Conservation (phyloP, 2,113 vertebrate species). For the Azemiops feae region DNA sequence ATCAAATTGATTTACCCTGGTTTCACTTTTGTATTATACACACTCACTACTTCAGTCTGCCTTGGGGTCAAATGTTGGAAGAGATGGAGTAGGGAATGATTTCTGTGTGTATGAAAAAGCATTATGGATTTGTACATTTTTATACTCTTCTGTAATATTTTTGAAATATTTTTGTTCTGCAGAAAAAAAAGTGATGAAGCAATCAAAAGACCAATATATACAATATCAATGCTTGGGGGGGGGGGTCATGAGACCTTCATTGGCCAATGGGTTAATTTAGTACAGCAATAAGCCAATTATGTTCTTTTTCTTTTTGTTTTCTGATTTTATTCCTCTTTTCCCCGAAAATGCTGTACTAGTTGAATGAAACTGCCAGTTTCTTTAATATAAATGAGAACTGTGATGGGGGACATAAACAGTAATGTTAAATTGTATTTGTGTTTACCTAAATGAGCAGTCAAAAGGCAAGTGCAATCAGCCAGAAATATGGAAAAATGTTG, state of each 20-base stretch:
- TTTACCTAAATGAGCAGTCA: conserved; percentile 70
- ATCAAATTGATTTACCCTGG: conserved; percentile 54
- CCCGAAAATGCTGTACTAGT: conserved; percentile 66
- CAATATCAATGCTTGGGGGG: conserved; percentile 55
- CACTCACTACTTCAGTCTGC: conserved; percentile 73
- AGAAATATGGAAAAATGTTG: conserved; percentile 68
- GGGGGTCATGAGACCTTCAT: conserved; percentile 64
- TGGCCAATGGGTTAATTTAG: conserved; percentile 71
- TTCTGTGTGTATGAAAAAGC: conserved; percentile 73
- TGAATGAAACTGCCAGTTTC: conserved; percentile 79
- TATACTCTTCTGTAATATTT: conserved; percentile 77
- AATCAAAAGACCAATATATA: conserved; percentile 74
- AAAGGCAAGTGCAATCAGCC: conserved; percentile 80
- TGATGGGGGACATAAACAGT: conserved; percentile 62
- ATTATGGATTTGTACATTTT: conserved; percentile 75
- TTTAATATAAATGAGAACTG: conserved; percentile 69
- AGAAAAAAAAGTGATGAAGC: conserved; percentile 74
- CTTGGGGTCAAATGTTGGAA: conserved; percentile 66
- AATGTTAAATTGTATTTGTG: conserved; percentile 65
- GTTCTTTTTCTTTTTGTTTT: not conserved
- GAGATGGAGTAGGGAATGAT: conserved; percentile 53
- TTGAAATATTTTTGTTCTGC: conserved; percentile 75
- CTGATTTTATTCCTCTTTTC: conserved; percentile 32
- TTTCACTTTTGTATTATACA: conserved; percentile 66
- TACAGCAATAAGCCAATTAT: conserved; percentile 74